Conservation (phyloP, 2,888 invertebrate species). For the Chymomyza procnemis region DNA sequence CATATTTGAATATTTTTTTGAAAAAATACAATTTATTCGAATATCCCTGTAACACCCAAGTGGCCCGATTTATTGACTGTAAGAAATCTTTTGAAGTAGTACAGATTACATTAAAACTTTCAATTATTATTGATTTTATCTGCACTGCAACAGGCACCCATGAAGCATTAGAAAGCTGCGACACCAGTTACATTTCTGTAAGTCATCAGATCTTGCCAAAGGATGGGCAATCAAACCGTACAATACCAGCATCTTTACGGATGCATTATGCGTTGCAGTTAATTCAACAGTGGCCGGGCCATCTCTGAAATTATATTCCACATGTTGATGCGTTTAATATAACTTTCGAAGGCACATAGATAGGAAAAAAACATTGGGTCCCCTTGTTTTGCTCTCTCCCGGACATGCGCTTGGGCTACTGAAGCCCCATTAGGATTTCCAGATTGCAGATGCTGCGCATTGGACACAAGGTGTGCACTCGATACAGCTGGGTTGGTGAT, state of each 20-base stretch:
- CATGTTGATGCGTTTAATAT: neutral
- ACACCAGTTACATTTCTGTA: neutral
- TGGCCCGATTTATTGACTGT: no score
- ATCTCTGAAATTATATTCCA: conserved; percentile 9
- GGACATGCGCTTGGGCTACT: conserved; percentile 43
- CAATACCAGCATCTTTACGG: neutral
- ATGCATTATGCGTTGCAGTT: neutral
- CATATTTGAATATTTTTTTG: no score
- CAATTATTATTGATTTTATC: conserved; percentile 71
- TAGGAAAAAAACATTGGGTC: no score
- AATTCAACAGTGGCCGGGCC: neutral
- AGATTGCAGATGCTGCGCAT: conserved; percentile 5
- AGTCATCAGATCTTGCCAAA: neutral
- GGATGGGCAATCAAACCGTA: neutral
- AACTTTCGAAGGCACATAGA: no score
- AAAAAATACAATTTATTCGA: no score
- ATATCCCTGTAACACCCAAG: no score
- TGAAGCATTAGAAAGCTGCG: conserved; percentile 29
- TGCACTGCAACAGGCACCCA: conserved; percentile 52
- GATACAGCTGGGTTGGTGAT: neutral
- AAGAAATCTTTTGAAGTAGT: no score
- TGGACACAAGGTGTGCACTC: neutral
- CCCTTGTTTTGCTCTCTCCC: conserved; percentile 4
- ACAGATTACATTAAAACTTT: conserved; percentile 21
- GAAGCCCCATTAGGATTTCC: conserved; percentile 16